Evolutionary conservation across 2,888 invertebrate genomes (phyloP), one percentile per base, ranked within the genome.

Genomic region (Hemaris fuciformis): DNA sequence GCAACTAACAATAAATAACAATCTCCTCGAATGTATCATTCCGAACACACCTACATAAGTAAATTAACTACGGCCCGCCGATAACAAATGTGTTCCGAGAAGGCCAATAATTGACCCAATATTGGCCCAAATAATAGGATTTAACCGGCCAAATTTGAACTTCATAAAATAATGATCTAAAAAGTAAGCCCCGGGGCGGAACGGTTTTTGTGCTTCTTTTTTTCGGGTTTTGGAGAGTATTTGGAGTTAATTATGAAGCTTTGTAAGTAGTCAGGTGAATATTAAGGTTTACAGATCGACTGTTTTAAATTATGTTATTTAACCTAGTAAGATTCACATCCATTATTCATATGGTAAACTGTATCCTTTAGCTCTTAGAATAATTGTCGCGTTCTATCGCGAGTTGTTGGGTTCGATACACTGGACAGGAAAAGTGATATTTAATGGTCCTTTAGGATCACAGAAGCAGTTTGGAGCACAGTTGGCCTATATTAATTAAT

Each of bases 151-250:
- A 68, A 69, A 69, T 69, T 68, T 63, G 66, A 60, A 27, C 66
- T 69, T 83, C 88, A 90, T 90, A 89, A 89, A 90, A 89, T 89
- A 90, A 89, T 89, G 87, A 88, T 79, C 84, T 76, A 80, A 79
- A 76, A 83, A 75, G 74, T 69, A 68, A 65, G 67, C 58, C 67
- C 68, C 68, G 53, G 53, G 62, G 38, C 46, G 41, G 20, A 31
- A 45, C 43, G 13, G 38, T n/a, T n/a, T 48, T 60, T 48, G 23
- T 38, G 48, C 27, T 38, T n/a, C 23, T n/a, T 34, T 41, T 57
- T 57, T 27, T 41, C n/a, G 41, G 6, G 76, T 77, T 77, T 74
- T 64, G 66, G 76, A 75, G 59, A 31, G 31, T 18, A 46, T 31
- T 15, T 20, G 10, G 22, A 15, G 18, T 15, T 38, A 22, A 23